Evolutionary conservation across 2,113 vertebrate genomes (phyloP).

Genomic region (Apus apus): DNA sequence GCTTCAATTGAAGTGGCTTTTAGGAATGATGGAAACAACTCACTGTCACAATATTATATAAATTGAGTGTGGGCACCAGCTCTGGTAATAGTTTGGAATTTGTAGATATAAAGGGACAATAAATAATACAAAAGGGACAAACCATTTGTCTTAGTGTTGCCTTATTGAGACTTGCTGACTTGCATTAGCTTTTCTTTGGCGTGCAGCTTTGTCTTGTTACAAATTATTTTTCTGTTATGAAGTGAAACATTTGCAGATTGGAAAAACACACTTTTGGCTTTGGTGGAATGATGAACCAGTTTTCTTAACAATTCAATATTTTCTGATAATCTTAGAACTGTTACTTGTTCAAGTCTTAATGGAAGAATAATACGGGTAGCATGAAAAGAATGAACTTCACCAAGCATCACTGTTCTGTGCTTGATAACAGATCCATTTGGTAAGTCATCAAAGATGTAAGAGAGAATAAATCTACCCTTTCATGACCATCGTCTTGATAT

Average conservation of each 20-base stretch:
- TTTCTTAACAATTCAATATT: neutral
- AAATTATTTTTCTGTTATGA: neutral
- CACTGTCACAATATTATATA: neutral
- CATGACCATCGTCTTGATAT: neutral
- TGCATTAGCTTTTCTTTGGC: neutral
- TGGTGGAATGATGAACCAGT: neutral
- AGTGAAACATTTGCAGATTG: neutral
- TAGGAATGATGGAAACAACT: constrained; percentile 11
- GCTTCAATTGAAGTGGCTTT: neutral
- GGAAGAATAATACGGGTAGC: neutral
- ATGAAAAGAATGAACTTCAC: neutral
- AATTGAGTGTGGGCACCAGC: neutral
- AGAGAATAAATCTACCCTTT: constrained; percentile 35
- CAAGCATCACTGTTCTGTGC: neutral
- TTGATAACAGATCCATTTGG: constrained; percentile 8
- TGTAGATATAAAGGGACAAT: constrained; percentile 43
- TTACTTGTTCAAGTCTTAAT: neutral
- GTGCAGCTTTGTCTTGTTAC: neutral
- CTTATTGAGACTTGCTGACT: neutral
- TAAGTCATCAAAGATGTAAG: neutral
- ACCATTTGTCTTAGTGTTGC: neutral
- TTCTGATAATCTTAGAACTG: neutral
- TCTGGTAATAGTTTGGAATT: constrained; percentile 57
- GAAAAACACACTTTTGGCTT: neutral
- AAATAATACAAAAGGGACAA: constrained; percentile 58